Base-by-base conservation (phyloP, 2,113 vertebrate genomes). In the Alethe castanea region DNA sequence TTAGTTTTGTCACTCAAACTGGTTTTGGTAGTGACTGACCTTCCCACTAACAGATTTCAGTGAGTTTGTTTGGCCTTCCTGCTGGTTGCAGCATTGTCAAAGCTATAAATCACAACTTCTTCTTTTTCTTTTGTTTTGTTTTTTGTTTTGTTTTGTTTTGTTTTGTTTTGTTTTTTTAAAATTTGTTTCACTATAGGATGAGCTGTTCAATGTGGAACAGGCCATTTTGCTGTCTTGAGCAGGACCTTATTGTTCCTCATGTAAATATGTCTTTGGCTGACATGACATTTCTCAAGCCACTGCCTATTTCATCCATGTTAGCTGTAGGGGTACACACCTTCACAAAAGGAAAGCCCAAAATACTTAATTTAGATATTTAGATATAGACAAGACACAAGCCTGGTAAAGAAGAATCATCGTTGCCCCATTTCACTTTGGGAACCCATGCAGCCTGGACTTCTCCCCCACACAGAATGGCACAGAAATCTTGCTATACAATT, bases 381-480 rank as follows among this genome's bases (percentile, higher is more conserved):
- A 19, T 31, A 25, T 6, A 67, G 7, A 22, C 26, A 69, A 60
- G 44, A 28, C 20, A 50, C 38, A 64, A 72, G 10, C 12, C 33
- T 81, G 28, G 18, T 65, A 36, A 47, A 69, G 42, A 76, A 84
- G 33, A 93, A 42, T n/a, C 3, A 11, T 24, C 40, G 6, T 36
- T 38, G 18, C 9, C 14, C 12, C 16, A 5, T 82, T 74, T 74
- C 19, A 57, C 24, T 40, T 56, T 38, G 26, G 61, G 56, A 79
- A 44, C 9, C 8, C 2, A 8, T 6, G 14, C n/a, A 62, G 8
- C 20, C 62, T 22, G 9, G 12, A 59, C 10, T 13, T 86, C 29
- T 40, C 18, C 5, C 14, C 4, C 11, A 11, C 0, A 0, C 31
- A 59, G n/a, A 86, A 53, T 25, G 40, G 22, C 13, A 24, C 5